Base-by-base conservation (phyloP, 2,113 vertebrate genomes). In the Cichladusa arquata region DNA sequence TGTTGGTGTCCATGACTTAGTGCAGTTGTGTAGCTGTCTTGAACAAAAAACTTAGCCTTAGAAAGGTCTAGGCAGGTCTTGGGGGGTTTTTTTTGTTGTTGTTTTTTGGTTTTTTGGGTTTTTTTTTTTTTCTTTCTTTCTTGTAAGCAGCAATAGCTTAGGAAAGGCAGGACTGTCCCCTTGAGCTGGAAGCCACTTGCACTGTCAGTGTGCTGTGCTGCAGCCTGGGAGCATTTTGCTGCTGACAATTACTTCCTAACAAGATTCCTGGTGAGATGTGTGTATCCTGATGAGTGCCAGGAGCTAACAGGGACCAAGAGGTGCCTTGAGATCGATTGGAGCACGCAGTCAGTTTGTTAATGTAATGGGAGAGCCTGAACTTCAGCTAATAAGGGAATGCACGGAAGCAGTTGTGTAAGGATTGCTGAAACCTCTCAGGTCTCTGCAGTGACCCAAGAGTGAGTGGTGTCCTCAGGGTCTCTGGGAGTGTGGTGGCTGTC, bases 331-430 rank as follows among this genome's bases (percentile, higher is more conserved):
- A 53, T 62, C 50, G 17, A 38, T 1, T 24, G 56, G 79, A 88
- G 16, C 19, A 14, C 3, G 1, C 12, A 40, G 14, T 6, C 11
- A 8, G 18, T 38, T 84, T 70, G 77, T 60, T 74, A 22, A 31
- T 40, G 42, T 38, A 34, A 23, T 3, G 51, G 13, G 20, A 28
- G 40, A 44, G 50, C 29, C 36, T 36, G n/a, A 62, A 11, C 57
- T 65, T 48, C 5, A 14, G 8, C 13, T 65, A 50, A 50, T 53
- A 17, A 82, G 19, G 0, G 14, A 78, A 17, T 8, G 1, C 29
- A 26, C 5, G 12, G 34, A 9, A 70, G 23, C 6, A 3, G 12
- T 19, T 48, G 19, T 0, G 4, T 4, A 19, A 6, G 0, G 14
- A 28, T 9, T 19, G 47, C 58, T 53, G 50, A 25, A 14, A 10